Evolutionary conservation across 2,888 invertebrate species (phyloP), one percentile per base, ranked within the genome.

Genomic region (Himalopsyche kuldschensis): DNA sequence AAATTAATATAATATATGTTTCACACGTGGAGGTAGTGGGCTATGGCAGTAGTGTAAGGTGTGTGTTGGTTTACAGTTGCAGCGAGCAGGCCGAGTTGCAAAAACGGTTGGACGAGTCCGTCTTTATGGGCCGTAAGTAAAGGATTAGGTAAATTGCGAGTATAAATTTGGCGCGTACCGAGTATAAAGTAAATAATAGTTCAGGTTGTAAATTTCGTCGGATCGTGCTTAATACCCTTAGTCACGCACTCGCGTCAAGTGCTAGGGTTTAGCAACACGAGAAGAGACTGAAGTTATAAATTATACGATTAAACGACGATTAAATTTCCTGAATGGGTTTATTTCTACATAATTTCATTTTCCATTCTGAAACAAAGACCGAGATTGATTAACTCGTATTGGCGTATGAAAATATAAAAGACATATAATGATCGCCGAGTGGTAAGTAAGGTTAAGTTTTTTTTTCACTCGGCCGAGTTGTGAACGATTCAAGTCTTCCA

Each of bases 61-160:
- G 41, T 41, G 11, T 55, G 55, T 55, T 20, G 10, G n/a, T 55
- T 55, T 20, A 55, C 55, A 55, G 55, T 55, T 55, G 55, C 55
- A 55, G 20, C 41, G 41, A 41, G 41, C 55, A 55, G 55, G 55
- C 55, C 55, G 55, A 55, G 55, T 55, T 55, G 55, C 55, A 55
- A 55, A 55, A 55, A 55, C 55, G 55, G 55, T 55, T 10, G n/a
- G 78, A 27, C 78, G 78, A 55, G 55, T 55, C 83, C 77, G 31
- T 69, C 78, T 81, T 81, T 79, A 78, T 69, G 81, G 48, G 78
- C 75, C 47, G 35, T 47, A 75, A 81, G 81, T 81, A 81, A 81
- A 81, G 84, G 84, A 84, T 84, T 81, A 84, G 78, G 84, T 81
- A 84, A 84, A 84, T 84, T 81, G 84, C 75, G 79, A 47, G 46